phyloP scores from a whole-genome alignment of 2,797 vertebrate genomes.

The Pseudochirops cupreus region DNA sequence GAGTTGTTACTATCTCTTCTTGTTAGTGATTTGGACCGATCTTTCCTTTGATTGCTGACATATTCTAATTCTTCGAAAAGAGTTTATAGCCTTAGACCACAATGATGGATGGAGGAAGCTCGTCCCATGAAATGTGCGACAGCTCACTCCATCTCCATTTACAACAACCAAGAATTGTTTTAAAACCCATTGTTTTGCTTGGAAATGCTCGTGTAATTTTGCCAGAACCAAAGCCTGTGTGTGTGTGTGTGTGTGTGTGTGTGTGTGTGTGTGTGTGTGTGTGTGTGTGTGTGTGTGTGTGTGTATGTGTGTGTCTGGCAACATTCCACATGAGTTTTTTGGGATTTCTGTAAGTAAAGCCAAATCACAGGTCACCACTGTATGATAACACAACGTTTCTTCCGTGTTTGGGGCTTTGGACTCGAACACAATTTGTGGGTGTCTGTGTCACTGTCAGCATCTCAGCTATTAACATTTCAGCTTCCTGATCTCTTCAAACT shows the following conservation, averaged over 20 bases:
- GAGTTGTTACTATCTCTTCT: not conserved
- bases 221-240: not conserved
- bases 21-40: not conserved
- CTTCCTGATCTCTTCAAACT: not conserved
- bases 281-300: not conserved
- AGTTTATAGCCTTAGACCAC: not conserved
- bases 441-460: not conserved
- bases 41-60: not conserved
- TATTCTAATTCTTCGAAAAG: not conserved
- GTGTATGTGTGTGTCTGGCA: not conserved
- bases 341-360: not conserved
- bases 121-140: not conserved
- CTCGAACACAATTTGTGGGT: not conserved
- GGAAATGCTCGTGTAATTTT: not conserved
- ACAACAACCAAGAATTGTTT: not conserved
- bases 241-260: not conserved
- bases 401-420: not conserved
- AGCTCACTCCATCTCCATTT: not conserved
- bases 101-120: not conserved
- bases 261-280: too few relatives aligned
- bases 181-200: not conserved
- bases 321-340: not conserved
- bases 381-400: not conserved
- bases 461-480: not conserved
- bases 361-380: not conserved